Conservation (phyloP, 2,888 invertebrate genomes). For the Troilus luridus region DNA sequence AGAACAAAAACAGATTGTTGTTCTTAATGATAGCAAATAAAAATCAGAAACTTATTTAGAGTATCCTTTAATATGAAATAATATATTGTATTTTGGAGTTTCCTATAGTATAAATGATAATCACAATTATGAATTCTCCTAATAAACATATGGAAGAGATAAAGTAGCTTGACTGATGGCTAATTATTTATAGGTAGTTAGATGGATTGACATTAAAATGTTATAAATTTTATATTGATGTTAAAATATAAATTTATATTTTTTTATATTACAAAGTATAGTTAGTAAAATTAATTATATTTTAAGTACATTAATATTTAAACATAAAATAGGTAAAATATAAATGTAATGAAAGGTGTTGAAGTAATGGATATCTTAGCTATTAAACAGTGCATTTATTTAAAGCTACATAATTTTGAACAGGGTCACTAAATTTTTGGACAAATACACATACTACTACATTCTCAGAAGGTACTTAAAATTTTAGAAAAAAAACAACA, state of each 20-base stretch:
- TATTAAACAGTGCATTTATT: conserved; percentile 11
- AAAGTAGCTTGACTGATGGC: too few species aligned
- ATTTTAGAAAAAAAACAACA: not conserved
- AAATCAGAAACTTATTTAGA: too few species aligned
- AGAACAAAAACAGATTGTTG: too few species aligned
- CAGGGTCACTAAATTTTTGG: not conserved
- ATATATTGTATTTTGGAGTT: too few species aligned
- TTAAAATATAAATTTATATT: too few species aligned
- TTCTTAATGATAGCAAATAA: too few species aligned
- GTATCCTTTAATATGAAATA: too few species aligned
- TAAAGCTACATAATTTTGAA: not conserved
- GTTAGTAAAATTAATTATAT: not conserved
- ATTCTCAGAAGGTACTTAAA: not conserved
- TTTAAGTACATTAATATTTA: not conserved
- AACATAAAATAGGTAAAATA: not conserved
- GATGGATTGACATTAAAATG: not conserved
- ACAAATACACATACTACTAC: not conserved
- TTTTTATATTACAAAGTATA: not conserved
- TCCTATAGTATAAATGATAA: too few species aligned
- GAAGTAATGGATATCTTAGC: not conserved
- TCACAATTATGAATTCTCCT: too few species aligned
- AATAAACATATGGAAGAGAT: too few species aligned
- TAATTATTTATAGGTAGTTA: too few species aligned
- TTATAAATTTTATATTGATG: too few species aligned
- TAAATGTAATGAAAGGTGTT: not conserved